A percentile compares a stretch with the other conserved stretches of the same genome.
Conservation (phyloP, 1,140 invertebrate species). For the Archivesica marissinica region DNA sequence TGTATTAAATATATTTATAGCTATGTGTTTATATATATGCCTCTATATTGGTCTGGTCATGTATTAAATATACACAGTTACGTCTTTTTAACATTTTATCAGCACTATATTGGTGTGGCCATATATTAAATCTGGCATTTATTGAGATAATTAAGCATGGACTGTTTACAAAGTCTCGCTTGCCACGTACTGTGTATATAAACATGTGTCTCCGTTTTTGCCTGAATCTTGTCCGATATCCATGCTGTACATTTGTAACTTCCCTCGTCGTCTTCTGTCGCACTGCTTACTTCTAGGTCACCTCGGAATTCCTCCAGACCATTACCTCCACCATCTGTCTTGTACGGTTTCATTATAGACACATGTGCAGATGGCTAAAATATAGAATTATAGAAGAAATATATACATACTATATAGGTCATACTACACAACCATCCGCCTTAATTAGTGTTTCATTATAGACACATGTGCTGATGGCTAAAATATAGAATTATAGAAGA, state of each 20-base stretch:
- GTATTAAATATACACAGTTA: no score
- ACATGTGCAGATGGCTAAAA: not conserved
- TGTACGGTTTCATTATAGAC: not conserved
- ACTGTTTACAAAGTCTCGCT: not conserved
- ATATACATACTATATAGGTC: no score
- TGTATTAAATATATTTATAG: no score
- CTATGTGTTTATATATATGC: no score
- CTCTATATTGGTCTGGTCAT: no score
- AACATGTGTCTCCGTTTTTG: constrained; percentile 11
- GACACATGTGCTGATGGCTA: not conserved
- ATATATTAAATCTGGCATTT: no score
- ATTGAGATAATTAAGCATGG: not conserved
- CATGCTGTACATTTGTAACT: constrained; percentile 30
- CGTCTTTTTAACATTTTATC: no score
- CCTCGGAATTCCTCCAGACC: not conserved
- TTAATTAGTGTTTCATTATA: not conserved
- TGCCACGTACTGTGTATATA: constrained; percentile 49
- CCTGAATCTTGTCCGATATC: constrained; percentile 8
- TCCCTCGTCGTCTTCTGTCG: not conserved
- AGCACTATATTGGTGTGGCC: no score
- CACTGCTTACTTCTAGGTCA: not conserved
- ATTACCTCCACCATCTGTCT: not conserved
- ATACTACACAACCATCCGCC: not conserved
- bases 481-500: not conserved
- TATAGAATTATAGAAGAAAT: not conserved